phyloP scores from a whole-genome alignment of 2,888 invertebrate species.

The Luperina testacea region DNA sequence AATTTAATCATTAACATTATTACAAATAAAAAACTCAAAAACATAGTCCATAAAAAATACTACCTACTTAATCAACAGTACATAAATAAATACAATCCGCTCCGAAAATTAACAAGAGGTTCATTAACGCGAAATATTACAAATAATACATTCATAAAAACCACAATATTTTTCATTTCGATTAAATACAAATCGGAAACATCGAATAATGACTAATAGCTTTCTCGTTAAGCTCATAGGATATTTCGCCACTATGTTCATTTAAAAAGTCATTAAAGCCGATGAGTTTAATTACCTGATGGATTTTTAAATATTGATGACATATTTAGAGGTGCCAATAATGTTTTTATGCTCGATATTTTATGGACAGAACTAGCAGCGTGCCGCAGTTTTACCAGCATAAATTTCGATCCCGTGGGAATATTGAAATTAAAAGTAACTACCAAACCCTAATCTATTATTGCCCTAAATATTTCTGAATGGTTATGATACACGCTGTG shows the following conservation, averaged over 20 bases:
- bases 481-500: too few species aligned
- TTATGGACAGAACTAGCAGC: neutral
- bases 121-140: conserved; percentile 22
- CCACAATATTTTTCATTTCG: neutral
- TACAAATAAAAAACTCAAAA: neutral
- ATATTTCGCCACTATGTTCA: conserved; percentile 31
- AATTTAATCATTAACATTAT: conserved; percentile 12
- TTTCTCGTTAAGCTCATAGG: conserved; percentile 12
- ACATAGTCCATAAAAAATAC: neutral
- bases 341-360: neutral
- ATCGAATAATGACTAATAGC: conserved; percentile 14
- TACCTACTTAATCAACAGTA: neutral
- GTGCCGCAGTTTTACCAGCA: too few species aligned
- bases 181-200: conserved; percentile 4
- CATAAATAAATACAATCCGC: neutral
- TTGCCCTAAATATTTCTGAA: too few species aligned
- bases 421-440: too few species aligned
- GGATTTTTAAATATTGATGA: conserved; percentile 24
- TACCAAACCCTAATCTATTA: too few species aligned
- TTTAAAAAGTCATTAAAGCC: conserved; percentile 29
- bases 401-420: too few species aligned
- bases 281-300: conserved; percentile 20
- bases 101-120: conserved; percentile 19
- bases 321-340: neutral
- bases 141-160: neutral